A percentile compares a stretch with the other conserved stretches of the same genome.
Evolutionary conservation across 2,113 vertebrate genomes (phyloP).

Genomic region (Sander lucioperca): DNA sequence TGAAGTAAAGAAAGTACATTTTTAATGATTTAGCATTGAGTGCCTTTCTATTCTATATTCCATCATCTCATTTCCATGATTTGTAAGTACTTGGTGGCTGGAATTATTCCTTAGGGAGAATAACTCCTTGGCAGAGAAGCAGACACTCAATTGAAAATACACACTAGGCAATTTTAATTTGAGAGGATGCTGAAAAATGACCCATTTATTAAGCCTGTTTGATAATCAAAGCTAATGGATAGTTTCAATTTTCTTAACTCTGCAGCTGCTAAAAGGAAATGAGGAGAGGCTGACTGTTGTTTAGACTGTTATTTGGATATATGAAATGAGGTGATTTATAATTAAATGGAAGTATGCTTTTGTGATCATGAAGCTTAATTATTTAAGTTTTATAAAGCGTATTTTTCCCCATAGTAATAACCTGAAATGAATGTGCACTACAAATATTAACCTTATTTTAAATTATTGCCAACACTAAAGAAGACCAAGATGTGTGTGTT

Average conservation of each 20-base stretch:
- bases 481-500: constrained; percentile 20
- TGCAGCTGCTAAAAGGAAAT: constrained; percentile 62
- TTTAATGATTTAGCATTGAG: constrained; percentile 78
- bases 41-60: constrained; percentile 76
- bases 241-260: constrained; percentile 70
- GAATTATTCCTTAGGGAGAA: constrained; percentile 74
- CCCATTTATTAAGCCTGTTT: constrained; percentile 77
- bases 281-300: constrained; percentile 41
- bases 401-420: not conserved
- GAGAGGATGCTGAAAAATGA: constrained; percentile 76
- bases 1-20: constrained; percentile 75
- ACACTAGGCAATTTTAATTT: constrained; percentile 79
- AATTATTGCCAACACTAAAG: constrained; percentile 2
- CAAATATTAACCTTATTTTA: constrained; percentile 2
- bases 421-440: not conserved
- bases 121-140: constrained; percentile 73
- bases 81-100: constrained; percentile 78
- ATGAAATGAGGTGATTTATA: constrained; percentile 60
- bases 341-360: constrained; percentile 48
- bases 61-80: constrained; percentile 82
- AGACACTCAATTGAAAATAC: constrained; percentile 75
- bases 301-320: constrained; percentile 53
- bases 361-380: constrained; percentile 33
- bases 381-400: constrained; percentile 19
- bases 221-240: constrained; percentile 80